These are phyloP conservation scores for Drosophila neoperkinsi DNA, from an alignment of 2,888 invertebrate genomes.

Conservation along the genomic window DNA sequence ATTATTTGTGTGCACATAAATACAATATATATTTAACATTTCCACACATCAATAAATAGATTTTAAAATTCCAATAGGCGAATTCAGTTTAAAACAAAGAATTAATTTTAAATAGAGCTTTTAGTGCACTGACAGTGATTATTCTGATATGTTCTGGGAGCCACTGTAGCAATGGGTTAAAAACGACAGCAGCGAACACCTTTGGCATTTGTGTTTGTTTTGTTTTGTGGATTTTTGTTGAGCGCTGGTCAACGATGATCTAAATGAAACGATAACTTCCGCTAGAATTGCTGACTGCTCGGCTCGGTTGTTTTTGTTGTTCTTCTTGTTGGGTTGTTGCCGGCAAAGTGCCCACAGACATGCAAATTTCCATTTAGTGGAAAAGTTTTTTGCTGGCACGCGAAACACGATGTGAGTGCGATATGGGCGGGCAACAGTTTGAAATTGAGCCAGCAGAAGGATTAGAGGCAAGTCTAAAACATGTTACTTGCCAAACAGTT, in stretches of 20 bases:
- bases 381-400: constrained; percentile 59
- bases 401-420: constrained; percentile 19
- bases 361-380: constrained; percentile 73
- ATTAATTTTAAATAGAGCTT: too few species aligned
- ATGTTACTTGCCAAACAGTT: not conserved
- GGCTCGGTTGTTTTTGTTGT: constrained; percentile 6
- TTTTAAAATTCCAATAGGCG: not conserved
- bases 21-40: not conserved
- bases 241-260: constrained; percentile 61
- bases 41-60: not conserved
- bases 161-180: not conserved
- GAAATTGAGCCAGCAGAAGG: constrained; percentile 3
- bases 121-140: not conserved
- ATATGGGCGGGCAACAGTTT: constrained; percentile 38
- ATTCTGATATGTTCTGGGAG: not conserved
- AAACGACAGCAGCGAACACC: constrained; percentile 1
- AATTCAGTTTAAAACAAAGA: not conserved
- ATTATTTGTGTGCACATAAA: not conserved
- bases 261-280: constrained; percentile 70
- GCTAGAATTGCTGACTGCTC: constrained; percentile 25
- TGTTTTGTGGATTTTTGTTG: constrained; percentile 9
- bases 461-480: not conserved
- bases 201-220: constrained; percentile 32
- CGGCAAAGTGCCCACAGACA: constrained; percentile 67
- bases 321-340: constrained; percentile 12